Evolutionary conservation across 2,113 vertebrate genomes (phyloP), one percentile per base, ranked within the genome.

Genomic region (Arizona elegans): DNA sequence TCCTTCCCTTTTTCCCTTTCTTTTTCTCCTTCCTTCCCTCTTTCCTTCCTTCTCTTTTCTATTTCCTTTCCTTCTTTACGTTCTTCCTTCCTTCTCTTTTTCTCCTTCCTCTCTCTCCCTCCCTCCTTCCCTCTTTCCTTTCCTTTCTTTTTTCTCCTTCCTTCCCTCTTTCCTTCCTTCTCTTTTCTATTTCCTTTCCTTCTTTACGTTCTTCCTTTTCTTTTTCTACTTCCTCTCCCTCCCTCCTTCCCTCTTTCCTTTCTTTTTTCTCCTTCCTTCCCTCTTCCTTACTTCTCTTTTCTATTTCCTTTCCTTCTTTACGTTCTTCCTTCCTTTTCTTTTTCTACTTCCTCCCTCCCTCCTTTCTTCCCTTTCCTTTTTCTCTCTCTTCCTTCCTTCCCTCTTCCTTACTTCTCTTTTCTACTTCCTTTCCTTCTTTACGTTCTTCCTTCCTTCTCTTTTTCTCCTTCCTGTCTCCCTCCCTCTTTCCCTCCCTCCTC

Each of bases 401-500:
- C 43, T 43, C 2, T 43, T 3, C 43, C 3, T 43, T 43, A 2
- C 43, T 43, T 43, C 43, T 1, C 65, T 15, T 70, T 26, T 29
- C 1, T 5, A 4, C 5, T 12, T 65, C 58, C 58, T 21, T 58
- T 55, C 4, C 15, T 13, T 13, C 53, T 13, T 54, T 54, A 12
- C 11, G 10, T 58, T 54, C 62, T 65, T 29, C 10, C 65, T 75
- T 33, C 11, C 11, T 65, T n/a, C 62, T 33, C 12, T 70, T 70
- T 6, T 33, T 33, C 29, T 6, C 12, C 65, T 29, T 13, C 26
- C 59, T 29, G 5, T 5, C 29, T 5, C 2, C 26, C 52, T 3
- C 13, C 0, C 23, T 3, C 0, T 8, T 2, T 24, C 13, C 65
- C 6, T 38, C n/a, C 15, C 70, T 19, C 15, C n/a, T 15, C 8